Percentiles rank a stretch among this genome's conserved stretches.
Evolutionary conservation across 2,888 invertebrate genomes (phyloP).

Genomic region (Epinotia brunnichana): DNA sequence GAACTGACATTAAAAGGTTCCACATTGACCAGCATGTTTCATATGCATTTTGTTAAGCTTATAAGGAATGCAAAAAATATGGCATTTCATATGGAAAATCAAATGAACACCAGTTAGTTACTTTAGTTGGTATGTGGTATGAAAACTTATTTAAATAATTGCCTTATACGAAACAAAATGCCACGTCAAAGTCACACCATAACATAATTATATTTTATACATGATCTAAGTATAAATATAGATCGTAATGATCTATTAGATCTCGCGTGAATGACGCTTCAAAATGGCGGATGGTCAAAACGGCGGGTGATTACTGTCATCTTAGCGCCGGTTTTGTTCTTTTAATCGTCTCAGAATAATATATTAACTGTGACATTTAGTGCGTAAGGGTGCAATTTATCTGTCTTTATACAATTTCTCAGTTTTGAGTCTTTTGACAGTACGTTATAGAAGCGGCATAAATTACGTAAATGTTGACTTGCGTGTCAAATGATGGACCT

Average conservation of each 20-base stretch:
- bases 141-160: conserved; percentile 1
- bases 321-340: conserved; percentile 2
- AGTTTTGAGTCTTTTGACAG: neutral
- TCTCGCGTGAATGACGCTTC: conserved; percentile 1
- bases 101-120: neutral
- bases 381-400: conserved; percentile 5
- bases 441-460: neutral
- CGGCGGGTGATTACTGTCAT: conserved; percentile 9
- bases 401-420: conserved; percentile 7
- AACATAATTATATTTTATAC: neutral
- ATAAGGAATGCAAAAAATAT: too few species aligned
- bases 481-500: too few species aligned
- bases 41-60: too few species aligned
- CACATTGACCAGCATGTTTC: too few species aligned
- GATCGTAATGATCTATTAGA: conserved; percentile 1
- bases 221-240: too few species aligned
- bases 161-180: conserved; percentile 13
- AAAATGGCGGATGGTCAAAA: conserved; percentile 17
- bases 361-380: conserved; percentile 16
- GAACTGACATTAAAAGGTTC: too few species aligned
- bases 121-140: too few species aligned
- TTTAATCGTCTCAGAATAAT: conserved; percentile 17
- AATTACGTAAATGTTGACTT: neutral
- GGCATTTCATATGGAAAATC: too few species aligned
- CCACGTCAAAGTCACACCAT: conserved; percentile 5